phyloP scores from a whole-genome alignment of 2,888 invertebrate species.

The Synergus laeviventris region DNA sequence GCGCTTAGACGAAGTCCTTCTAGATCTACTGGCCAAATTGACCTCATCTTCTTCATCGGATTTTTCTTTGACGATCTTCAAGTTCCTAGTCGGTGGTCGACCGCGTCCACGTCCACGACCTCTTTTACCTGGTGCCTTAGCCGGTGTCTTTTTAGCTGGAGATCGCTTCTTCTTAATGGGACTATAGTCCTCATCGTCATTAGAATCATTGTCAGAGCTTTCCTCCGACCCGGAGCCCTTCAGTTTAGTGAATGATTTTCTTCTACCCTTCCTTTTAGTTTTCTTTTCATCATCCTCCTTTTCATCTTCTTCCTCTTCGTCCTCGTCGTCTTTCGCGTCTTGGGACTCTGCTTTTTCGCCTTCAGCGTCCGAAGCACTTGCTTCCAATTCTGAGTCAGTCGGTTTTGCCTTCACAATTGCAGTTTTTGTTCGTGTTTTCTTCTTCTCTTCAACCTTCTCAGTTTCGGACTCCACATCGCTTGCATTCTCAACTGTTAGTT shows the following conservation, averaged over 20 bases:
- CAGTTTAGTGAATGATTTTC: slow-evolving; percentile 59
- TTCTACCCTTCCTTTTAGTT: slow-evolving; percentile 54
- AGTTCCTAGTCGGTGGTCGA: slow-evolving; percentile 53
- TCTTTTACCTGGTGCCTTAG: slow-evolving; percentile 56
- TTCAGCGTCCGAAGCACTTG: slow-evolving; percentile 65
- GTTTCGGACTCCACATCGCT: slow-evolving; percentile 70
- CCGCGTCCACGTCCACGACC: slow-evolving; percentile 56
- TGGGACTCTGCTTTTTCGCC: slow-evolving; percentile 59
- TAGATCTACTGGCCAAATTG: slow-evolving; percentile 49
- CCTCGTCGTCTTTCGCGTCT: slow-evolving; percentile 44
- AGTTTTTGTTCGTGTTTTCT: slow-evolving; percentile 64
- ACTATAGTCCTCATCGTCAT: slow-evolving; percentile 70
- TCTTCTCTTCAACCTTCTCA: slow-evolving; percentile 58
- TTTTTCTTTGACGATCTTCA: slow-evolving; percentile 48
- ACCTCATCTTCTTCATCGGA: slow-evolving; percentile 56
- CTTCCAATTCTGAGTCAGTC: slow-evolving; percentile 71
- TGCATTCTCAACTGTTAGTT: slow-evolving; percentile 71
- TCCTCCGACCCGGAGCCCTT: slow-evolving; percentile 63
- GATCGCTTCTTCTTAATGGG: slow-evolving; percentile 64
- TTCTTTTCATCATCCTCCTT: slow-evolving; percentile 48
- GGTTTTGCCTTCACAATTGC: slow-evolving; percentile 69
- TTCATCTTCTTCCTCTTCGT: slow-evolving; percentile 42
- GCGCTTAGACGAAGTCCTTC: slow-evolving; percentile 46
- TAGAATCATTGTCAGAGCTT: slow-evolving; percentile 62
- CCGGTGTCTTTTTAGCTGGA: slow-evolving; percentile 54